Percentiles rank a stretch among this genome's conserved stretches.
phyloP scores from a whole-genome alignment of 1,140 invertebrate genomes.

The Micrasema minimum region DNA sequence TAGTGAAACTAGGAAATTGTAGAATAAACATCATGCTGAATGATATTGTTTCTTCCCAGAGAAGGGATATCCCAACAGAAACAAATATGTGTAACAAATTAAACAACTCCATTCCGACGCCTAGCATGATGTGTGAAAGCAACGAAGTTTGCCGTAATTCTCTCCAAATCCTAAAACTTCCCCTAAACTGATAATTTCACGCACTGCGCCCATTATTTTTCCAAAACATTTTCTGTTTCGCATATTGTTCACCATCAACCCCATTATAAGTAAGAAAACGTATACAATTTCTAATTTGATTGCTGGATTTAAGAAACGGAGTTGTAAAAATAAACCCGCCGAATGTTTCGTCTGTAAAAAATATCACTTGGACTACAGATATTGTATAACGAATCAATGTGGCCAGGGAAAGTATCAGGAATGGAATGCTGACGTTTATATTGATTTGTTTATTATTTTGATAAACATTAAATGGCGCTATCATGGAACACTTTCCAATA shows the following conservation, averaged over 20 bases:
- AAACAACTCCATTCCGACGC: not conserved
- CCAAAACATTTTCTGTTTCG: not conserved
- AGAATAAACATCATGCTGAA: not conserved
- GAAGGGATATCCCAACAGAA: not conserved
- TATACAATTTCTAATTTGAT: conserved; percentile 8
- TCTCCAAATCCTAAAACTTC: not conserved
- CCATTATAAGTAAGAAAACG: not conserved
- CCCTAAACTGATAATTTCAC: not conserved
- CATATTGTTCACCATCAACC: not conserved
- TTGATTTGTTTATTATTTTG: not conserved
- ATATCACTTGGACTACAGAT: not conserved
- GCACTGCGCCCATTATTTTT: not conserved
- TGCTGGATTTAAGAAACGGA: conserved; percentile 5
- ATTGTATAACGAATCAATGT: not conserved
- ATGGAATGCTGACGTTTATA: not conserved
- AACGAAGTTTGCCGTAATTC: conserved; percentile 6
- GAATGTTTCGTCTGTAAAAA: not conserved
- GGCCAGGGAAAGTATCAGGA: not conserved
- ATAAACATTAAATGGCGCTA: not conserved
- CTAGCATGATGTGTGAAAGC: not conserved
- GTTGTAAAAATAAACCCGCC: conserved; percentile 1
- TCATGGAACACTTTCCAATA: not conserved
- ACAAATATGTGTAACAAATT: not conserved
- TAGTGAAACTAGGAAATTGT: not conserved
- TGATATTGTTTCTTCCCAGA: not conserved